A percentile compares a stretch with the other conserved stretches of the same genome.
Conservation (phyloP, 2,888 invertebrate genomes). For the Tenthredo distinguenda region DNA sequence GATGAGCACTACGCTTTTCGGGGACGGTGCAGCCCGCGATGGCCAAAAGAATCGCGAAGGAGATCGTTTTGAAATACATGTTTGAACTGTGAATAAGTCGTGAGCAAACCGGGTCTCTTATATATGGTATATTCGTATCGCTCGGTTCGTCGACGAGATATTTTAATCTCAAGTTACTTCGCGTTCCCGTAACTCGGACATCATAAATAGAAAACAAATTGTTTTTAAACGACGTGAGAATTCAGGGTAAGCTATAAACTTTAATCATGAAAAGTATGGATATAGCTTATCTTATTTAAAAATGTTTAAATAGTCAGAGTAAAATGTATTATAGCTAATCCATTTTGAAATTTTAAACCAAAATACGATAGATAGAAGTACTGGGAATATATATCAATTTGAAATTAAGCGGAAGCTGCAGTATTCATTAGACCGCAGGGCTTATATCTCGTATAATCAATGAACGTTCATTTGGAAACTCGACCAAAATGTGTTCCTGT, state of each 20-base stretch:
- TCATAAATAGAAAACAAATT: conserved; percentile 34
- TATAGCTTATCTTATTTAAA: not conserved
- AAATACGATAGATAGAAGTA: not conserved
- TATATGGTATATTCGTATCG: not conserved
- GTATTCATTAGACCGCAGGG: not conserved
- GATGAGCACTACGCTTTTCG: not conserved
- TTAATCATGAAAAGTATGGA: not conserved
- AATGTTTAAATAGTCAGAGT: not conserved
- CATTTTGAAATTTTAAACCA: not conserved
- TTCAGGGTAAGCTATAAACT: conserved; percentile 16
- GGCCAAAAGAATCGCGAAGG: not conserved
- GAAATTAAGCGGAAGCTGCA: not conserved
- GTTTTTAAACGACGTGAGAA: conserved; percentile 42
- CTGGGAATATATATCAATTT: not conserved
- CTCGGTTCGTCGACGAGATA: not conserved
- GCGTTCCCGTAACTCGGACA: not conserved
- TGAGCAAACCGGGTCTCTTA: not conserved
- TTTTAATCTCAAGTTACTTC: not conserved
- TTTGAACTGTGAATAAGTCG: not conserved
- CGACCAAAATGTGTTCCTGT: not conserved
- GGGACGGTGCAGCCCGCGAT: not conserved
- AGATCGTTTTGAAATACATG: conserved; percentile 26
- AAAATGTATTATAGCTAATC: not conserved
- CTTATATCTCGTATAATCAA: not conserved
- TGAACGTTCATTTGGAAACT: not conserved